These are phyloP conservation scores for Apus apus DNA, from an alignment of 2,113 vertebrate genomes.

Conservation along the genomic window DNA sequence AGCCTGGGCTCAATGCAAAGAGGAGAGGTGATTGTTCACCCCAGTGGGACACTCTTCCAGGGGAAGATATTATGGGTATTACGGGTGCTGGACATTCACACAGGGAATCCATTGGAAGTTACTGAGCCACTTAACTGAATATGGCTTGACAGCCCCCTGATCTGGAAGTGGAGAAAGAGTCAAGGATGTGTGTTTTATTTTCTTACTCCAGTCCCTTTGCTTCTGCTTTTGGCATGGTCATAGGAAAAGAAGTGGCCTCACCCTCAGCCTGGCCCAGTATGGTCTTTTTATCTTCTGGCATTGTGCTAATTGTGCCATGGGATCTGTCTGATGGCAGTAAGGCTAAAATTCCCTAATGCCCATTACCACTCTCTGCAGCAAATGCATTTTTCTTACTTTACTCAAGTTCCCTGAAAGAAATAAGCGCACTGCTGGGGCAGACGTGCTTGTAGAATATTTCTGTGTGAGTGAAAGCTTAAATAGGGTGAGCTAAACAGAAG, in stretches of 20 bases:
- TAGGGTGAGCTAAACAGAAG: not conserved
- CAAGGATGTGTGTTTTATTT: not conserved
- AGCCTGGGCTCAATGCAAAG: not conserved
- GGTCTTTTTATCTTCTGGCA: too few species aligned
- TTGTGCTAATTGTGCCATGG: not conserved
- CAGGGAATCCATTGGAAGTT: not conserved
- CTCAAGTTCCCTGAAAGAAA: not conserved
- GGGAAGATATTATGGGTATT: rapidly evolving
- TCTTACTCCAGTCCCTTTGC: not conserved
- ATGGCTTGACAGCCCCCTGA: not conserved
- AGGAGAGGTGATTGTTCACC: not conserved
- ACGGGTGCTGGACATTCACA: not conserved
- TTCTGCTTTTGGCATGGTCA: not conserved
- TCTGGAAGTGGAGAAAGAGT: not conserved
- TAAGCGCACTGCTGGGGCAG: rapidly evolving
- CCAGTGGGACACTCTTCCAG: rapidly evolving
- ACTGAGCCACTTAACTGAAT: not conserved
- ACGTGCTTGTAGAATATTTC: not conserved
- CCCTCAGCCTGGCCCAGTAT: not conserved
- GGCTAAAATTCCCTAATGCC: not conserved
- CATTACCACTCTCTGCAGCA: not conserved
- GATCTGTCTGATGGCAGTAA: too few species aligned
- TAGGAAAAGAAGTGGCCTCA: not conserved
- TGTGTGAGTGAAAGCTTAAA: not conserved
- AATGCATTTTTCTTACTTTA: not conserved